Evolutionary conservation across 23 tunicate genomes (phyloP), one percentile per base, ranked within the genome.

Genomic region (Botrylloides violaceus): DNA sequence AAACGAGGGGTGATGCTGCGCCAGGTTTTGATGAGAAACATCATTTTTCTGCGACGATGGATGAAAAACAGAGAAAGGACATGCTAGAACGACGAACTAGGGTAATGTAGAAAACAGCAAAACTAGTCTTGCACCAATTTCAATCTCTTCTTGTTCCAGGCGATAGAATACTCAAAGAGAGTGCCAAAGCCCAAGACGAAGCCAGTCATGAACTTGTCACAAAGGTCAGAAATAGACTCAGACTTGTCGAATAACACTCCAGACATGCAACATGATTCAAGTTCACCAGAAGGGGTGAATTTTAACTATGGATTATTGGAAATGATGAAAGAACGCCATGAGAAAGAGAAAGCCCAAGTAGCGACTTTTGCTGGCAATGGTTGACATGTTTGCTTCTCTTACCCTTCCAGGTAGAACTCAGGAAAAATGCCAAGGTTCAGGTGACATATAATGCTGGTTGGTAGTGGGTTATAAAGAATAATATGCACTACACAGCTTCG

Each of bases 251-350:
- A 43, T 43, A 7, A 43, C 53, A 7, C 53, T 43, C 12, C 53
- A 15, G 53, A 43, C 15, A 43, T 43, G 9, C 53, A 9, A 9
- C 5, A 58, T 58, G 12, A 21, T 12, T 63, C 70, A 3, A 31
- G 3, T 25, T 28, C 70, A 25, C 70, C 26, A 63, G 37, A 72
- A 27, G 70, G 65, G 30, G 23, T 72, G 0, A 37, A 72, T 30
- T 64, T 76, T 43, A 78, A 87, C 22, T 81, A 78, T 71, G 86
- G 84, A 19, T 56, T 81, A 70, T 23, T 87, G 61, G 29, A 77
- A 61, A 64, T 43, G 34, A 64, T 87, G 2, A 70, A 78, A 27
- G 95, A 87, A 70, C 79, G 95, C 32, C 95, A 87, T 68, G 95
- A 87, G 34, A 66, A 79, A 36, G 95, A 87, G 49, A 87, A 87